Conservation (phyloP, 2,888 invertebrate genomes). For the Andrena camellia region DNA sequence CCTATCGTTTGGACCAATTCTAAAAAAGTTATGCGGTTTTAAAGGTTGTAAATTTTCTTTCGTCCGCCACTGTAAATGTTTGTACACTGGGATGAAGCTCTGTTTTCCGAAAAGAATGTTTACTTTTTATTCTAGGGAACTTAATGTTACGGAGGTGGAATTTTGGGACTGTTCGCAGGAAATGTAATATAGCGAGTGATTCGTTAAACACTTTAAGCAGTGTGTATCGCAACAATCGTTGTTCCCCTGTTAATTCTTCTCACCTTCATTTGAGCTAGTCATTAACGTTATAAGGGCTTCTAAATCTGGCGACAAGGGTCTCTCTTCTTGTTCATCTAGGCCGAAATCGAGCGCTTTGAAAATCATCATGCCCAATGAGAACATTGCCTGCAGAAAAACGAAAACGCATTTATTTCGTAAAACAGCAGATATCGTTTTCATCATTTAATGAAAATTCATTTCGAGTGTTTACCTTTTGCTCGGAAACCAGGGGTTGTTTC, state of each 20-base stretch:
- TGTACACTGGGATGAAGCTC: too few relatives aligned
- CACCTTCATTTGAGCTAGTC: constrained; percentile 89
- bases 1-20: too few relatives aligned
- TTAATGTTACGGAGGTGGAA: too few relatives aligned
- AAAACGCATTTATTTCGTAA: background rate
- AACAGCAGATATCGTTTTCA: background rate
- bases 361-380: constrained; percentile 93
- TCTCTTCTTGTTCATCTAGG: constrained; percentile 93
- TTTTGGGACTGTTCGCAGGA: too few relatives aligned
- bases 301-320: constrained; percentile 93
- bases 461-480: constrained; percentile 68
- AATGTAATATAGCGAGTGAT: too few relatives aligned
- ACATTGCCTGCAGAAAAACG: constrained; percentile 88
- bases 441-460: background rate
- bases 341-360: constrained; percentile 96
- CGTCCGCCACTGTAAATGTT: too few relatives aligned
- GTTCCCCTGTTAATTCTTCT: constrained; percentile 63
- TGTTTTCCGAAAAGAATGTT: too few relatives aligned
- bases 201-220: background rate
- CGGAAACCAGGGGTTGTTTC: constrained; percentile 64
- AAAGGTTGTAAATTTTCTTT: too few relatives aligned
- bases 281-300: constrained; percentile 94
- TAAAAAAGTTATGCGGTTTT: too few relatives aligned
- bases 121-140: too few relatives aligned
- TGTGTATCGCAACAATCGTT: background rate